Evolutionary conservation across 2,113 vertebrate genomes (phyloP), one percentile per base, ranked within the genome.

Genomic region (Synchiropus splendidus): DNA sequence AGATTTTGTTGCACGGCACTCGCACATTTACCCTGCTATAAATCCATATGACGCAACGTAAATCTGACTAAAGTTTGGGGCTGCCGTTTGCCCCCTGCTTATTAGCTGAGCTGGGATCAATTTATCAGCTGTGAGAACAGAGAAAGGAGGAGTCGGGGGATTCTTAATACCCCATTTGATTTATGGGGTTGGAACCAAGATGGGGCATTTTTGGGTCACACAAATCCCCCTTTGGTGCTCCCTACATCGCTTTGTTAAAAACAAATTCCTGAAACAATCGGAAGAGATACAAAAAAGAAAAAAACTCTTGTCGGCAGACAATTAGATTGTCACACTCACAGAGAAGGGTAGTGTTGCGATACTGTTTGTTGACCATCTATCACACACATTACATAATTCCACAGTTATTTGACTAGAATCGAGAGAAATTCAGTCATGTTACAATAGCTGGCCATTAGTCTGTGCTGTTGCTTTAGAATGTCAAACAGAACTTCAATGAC

Each of bases 161-260:
- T 69, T 57, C 45, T 66, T 50, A 52, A 47, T 30, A 35, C 55
- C 52, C 37, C 41, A 4, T 71, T 66, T 79, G 80, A 81, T 81
- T 75, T 74, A 81, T 80, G 65, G 61, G 70, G 58, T 49, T 27
- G 39, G 45, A 50, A 38, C 54, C 63, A 45, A 71, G 54, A 51
- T 67, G 61, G 63, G 70, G 72, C 72, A 58, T 77, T 81, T 79
- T 78, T 79, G 78, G 82, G 81, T 82, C 79, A 83, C 79, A 76
- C 69, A 83, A 77, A 84, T 82, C 59, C 47, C 51, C 45, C 48
- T 18, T 34, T 45, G 44, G 47, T 54, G 40, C 48, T 36, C 50
- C 57, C 32, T 15, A 36, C 45, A 36, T 32, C 45, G 51, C 42
- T 56, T 56, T 46, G 44, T 51, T 27, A 8, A 27, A 27, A 27